Percentiles rank a stretch among this genome's conserved stretches.
Conservation (phyloP, 2,888 invertebrate species). For the Microplitis deprimator region DNA sequence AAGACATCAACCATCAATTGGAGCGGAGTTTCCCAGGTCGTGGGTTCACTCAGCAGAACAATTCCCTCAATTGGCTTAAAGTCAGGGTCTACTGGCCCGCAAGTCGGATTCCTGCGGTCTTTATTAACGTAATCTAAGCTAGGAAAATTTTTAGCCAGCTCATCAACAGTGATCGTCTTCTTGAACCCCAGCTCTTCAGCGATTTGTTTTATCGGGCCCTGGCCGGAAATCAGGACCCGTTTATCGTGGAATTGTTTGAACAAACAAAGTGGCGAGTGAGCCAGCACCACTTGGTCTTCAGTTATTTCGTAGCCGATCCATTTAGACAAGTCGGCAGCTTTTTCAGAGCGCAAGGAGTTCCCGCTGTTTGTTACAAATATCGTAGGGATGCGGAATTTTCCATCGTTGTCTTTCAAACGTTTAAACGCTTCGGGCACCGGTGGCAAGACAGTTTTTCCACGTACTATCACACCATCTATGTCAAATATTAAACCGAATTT, state of each 20-base stretch:
- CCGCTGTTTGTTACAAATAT: constrained; percentile 80
- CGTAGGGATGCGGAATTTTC: constrained; percentile 76
- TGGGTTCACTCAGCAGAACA: constrained; percentile 78
- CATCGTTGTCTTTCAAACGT: constrained; percentile 72
- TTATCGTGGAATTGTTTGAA: constrained; percentile 76
- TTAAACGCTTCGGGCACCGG: constrained; percentile 75
- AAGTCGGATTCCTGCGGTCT: constrained; percentile 61
- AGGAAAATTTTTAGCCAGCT: constrained; percentile 75
- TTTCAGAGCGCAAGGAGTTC: constrained; percentile 74
- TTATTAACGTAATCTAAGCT: constrained; percentile 75
- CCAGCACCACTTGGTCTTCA: constrained; percentile 78
- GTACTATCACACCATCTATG: constrained; percentile 79
- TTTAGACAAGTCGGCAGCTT: constrained; percentile 75
- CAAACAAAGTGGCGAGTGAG: constrained; percentile 77
- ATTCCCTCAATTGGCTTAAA: constrained; percentile 76
- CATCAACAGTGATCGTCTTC: constrained; percentile 75
- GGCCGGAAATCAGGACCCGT: constrained; percentile 77
- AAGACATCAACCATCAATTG: constrained; percentile 78
- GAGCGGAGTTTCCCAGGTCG: constrained; percentile 78
- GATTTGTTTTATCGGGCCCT: constrained; percentile 74
- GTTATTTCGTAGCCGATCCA: constrained; percentile 75
- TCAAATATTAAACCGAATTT: constrained; percentile 79
- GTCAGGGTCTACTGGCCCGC: constrained; percentile 73
- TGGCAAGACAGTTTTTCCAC: constrained; percentile 76
- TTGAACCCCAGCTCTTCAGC: constrained; percentile 76